Evolutionary conservation across 2,888 invertebrate species (phyloP).

Genomic region (Chaetogeoica ovagalla): DNA sequence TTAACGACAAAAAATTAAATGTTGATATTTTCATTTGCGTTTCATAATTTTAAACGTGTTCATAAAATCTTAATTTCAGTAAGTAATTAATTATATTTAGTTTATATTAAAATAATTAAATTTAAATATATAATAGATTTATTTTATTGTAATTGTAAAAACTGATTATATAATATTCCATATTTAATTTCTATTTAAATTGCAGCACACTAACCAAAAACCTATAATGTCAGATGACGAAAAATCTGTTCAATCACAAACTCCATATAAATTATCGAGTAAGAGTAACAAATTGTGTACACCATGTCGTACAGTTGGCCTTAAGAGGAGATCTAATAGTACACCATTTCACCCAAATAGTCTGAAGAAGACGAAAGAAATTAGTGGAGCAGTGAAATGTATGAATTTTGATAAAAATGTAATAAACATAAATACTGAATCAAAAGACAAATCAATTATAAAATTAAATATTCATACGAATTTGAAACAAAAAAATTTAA

Average conservation of each 20-base stretch:
- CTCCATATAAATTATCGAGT: neutral
- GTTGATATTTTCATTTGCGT: too few relatives aligned
- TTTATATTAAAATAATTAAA: too few relatives aligned
- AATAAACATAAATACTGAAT: neutral
- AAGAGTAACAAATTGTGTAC: conserved; percentile 16
- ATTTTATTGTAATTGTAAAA: too few relatives aligned
- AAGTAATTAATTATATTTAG: too few relatives aligned
- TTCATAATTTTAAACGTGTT: too few relatives aligned
- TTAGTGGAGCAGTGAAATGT: neutral
- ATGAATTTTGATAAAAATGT: neutral
- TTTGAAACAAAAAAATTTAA: neutral
- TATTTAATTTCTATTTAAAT: neutral
- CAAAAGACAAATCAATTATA: neutral
- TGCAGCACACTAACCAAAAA: too few relatives aligned
- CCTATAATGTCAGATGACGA: conserved; percentile 13
- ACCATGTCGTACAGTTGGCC: conserved; percentile 49
- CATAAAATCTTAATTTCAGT: too few relatives aligned
- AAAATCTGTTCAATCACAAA: neutral
- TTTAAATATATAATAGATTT: too few relatives aligned
- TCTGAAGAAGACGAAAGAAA: neutral
- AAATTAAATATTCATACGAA: neutral
- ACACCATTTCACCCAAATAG: conserved; percentile 5
- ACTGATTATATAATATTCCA: too few relatives aligned
- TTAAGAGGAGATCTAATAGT: conserved; percentile 49
- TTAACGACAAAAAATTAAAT: too few relatives aligned